Base-by-base conservation (phyloP, 2,888 invertebrate species). In the Lepeophtheirus nordmannii region DNA sequence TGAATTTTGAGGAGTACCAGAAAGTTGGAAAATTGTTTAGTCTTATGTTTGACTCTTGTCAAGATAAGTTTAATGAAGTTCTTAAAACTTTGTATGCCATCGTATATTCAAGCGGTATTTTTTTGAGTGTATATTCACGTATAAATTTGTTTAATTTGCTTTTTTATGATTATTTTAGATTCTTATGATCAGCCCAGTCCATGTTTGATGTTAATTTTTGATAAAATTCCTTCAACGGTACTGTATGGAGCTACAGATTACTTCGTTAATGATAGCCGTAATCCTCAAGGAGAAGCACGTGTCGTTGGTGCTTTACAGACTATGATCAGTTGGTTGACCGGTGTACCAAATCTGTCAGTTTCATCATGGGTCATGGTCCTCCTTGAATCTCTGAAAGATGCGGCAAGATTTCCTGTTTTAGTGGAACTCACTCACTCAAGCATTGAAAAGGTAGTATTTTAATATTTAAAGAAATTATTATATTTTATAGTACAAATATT, bases 261-360 rank as follows among this genome's bases (percentile, higher is more conserved):
- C 53, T 46, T 46, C 8, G 53, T 46, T 5, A 46, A 46, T 17
- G 53, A 46, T 17, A 46, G 53, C 8, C 53, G 17, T 14, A 46
- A 46, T 17, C 53, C 53, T 8, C 53, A 46, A 17, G 53, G 53
- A 46, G 53, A 46, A 17, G 53, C 53, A n/a, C 58, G 58, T 5
- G 20, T 56, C 53, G 22, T 20, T 12, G 38, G 12, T 14, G 38
- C n/a, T 61, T 56, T 63, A 37, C 62, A 63, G 63, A 63, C 63
- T 10, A 63, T 63, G 63, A 56, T 63, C 14, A 38, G 53, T n/a
- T 63, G 63, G 63, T 37, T 63, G 30, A 63, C 53, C 10, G 1
- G 8, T 17, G 53, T 40, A 20, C 37, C 37, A n/a, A 37, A n/a
- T 7, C 5, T 37, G 14, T 38, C 10, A 2, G n/a, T 61, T n/a